phyloP scores from a whole-genome alignment of 2,113 vertebrate species.

The Acrocephalus arundinaceus region DNA sequence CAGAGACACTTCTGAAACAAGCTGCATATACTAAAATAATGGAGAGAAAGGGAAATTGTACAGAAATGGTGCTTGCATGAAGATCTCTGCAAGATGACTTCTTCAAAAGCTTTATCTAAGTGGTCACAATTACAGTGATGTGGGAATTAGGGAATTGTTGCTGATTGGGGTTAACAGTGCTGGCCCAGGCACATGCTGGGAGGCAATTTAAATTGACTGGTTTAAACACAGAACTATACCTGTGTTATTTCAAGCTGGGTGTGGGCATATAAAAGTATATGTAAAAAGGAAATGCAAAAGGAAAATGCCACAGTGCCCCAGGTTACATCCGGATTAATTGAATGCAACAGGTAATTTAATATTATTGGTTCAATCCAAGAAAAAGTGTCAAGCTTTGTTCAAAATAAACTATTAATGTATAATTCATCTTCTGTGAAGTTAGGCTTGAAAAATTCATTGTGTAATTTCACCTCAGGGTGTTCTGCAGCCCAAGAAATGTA shows the following conservation, averaged over 20 bases:
- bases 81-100: background rate
- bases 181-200: background rate
- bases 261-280: background rate
- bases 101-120: background rate
- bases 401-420: slow-evolving; percentile 13
- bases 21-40: background rate
- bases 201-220: background rate
- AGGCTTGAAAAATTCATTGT: background rate
- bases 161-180: background rate
- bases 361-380: background rate
- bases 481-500: background rate
- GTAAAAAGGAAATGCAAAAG: background rate
- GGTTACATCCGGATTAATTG: background rate
- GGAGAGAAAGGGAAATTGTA: background rate
- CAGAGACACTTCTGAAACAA: background rate
- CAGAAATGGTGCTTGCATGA: background rate
- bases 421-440: background rate
- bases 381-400: background rate
- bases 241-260: background rate
- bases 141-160: background rate
- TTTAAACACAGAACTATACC: background rate
- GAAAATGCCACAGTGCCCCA: background rate
- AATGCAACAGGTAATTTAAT: background rate
- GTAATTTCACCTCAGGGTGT: background rate
- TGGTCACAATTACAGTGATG: background rate